A percentile compares a stretch with the other conserved stretches of the same genome.
Evolutionary conservation across 1,140 invertebrate genomes (phyloP).

Genomic region (Drosophila nasuta): DNA sequence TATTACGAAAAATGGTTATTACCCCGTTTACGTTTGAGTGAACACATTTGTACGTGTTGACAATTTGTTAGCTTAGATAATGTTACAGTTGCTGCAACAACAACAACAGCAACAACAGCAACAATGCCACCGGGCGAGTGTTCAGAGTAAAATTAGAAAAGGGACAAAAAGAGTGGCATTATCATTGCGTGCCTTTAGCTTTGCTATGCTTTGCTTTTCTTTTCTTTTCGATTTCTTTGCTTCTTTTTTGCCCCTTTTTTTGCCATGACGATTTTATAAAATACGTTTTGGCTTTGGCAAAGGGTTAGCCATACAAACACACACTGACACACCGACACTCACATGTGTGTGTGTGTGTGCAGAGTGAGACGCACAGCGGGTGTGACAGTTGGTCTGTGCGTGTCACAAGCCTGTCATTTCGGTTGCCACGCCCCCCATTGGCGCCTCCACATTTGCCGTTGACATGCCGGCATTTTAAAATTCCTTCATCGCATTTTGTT

Average conservation of each 20-base stretch:
- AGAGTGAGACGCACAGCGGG: slow-evolving; percentile 44
- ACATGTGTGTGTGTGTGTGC: background rate
- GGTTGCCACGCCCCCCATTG: slow-evolving; percentile 57
- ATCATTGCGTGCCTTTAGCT: slow-evolving; percentile 59
- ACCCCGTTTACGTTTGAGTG: slow-evolving; percentile 84
- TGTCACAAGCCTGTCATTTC: slow-evolving; percentile 77
- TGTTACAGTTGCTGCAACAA: slow-evolving; percentile 57
- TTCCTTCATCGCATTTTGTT: slow-evolving; percentile 68
- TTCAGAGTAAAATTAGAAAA: slow-evolving; percentile 28
- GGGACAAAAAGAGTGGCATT: slow-evolving; percentile 56
- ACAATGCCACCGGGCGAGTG: slow-evolving; percentile 25
- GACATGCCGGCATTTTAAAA: slow-evolving; percentile 78
- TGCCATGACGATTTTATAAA: slow-evolving; percentile 70
- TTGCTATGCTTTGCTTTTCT: slow-evolving; percentile 43
- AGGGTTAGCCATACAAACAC: slow-evolving; percentile 65
- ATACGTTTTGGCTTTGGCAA: slow-evolving; percentile 63
- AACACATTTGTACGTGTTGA: slow-evolving; percentile 84
- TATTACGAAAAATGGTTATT: slow-evolving; percentile 84
- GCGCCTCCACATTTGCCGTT: slow-evolving; percentile 41
- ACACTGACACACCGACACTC: slow-evolving; percentile 1
- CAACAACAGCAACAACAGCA: slow-evolving; percentile 24
- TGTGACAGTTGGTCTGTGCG: slow-evolving; percentile 82
- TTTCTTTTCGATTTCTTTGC: slow-evolving; percentile 32
- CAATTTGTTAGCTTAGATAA: slow-evolving; percentile 84
- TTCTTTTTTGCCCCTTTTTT: slow-evolving; percentile 39